Percentiles rank a stretch among this genome's conserved stretches.
These are phyloP conservation scores for Dryobota labecula DNA, from an alignment of 2,888 invertebrate species.

Conservation along the genomic window DNA sequence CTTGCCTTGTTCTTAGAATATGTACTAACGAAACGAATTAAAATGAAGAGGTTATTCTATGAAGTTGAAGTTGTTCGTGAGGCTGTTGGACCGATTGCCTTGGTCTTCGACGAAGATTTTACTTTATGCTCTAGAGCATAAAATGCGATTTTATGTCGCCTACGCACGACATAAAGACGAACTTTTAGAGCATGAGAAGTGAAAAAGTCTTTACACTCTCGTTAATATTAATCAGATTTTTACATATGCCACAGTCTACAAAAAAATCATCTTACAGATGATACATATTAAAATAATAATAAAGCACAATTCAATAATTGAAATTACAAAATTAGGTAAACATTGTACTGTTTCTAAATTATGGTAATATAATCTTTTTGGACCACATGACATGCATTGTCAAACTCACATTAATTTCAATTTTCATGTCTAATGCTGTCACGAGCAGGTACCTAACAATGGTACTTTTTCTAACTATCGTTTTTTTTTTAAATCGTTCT, in stretches of 20 bases:
- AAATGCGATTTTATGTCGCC: no score
- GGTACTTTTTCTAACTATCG: constrained; percentile 1
- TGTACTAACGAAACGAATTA: no score
- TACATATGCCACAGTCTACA: background rate
- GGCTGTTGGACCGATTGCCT: no score
- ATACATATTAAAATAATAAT: background rate
- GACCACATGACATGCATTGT: background rate
- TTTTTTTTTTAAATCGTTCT: constrained; percentile 1
- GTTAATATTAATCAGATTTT: background rate
- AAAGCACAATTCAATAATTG: background rate
- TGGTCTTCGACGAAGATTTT: no score
- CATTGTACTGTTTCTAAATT: background rate
- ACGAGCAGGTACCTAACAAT: background rate
- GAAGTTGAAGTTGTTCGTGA: no score
- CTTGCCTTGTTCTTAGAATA: no score
- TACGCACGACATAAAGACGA: no score
- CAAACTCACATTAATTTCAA: constrained; percentile 18
- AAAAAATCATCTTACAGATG: background rate
- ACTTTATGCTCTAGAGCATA: no score
- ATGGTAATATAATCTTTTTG: background rate
- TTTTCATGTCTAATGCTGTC: constrained; percentile 41
- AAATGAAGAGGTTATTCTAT: no score
- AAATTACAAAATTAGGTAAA: background rate
- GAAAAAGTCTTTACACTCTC: background rate
- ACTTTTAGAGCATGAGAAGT: no score